phyloP scores from a whole-genome alignment of 1,140 invertebrate genomes.

The Xylocopa sonorina region DNA sequence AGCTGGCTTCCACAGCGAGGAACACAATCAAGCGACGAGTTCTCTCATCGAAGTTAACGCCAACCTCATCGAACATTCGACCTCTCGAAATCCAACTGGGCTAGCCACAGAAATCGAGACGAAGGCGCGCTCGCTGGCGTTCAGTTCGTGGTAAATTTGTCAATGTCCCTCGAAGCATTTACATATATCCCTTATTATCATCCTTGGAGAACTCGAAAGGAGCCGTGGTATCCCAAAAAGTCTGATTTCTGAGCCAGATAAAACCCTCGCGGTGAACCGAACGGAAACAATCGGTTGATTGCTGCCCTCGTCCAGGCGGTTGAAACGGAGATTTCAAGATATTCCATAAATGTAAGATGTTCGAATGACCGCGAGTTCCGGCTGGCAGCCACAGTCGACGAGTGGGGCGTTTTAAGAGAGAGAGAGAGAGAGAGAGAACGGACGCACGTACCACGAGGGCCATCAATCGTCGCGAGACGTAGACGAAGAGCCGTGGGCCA shows the following conservation, averaged over 20 bases:
- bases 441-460: slow-evolving; percentile 65
- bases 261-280: slow-evolving; percentile 39
- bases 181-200: slow-evolving; percentile 17
- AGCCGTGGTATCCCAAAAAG: slow-evolving; percentile 21
- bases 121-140: too few species aligned
- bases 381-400: slow-evolving; percentile 40
- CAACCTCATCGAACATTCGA: too few species aligned
- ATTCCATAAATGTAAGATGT: slow-evolving; percentile 78
- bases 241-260: slow-evolving; percentile 60
- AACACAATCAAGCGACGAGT: not conserved
- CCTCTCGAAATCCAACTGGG: too few species aligned
- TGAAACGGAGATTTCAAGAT: slow-evolving; percentile 75
- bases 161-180: not conserved
- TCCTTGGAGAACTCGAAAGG: not conserved
- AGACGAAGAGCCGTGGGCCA: slow-evolving; percentile 76
- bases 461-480: slow-evolving; percentile 76
- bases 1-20: not conserved
- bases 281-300: slow-evolving; percentile 65
- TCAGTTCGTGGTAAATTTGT: slow-evolving; percentile 1
- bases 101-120: too few species aligned
- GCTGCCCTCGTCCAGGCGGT: slow-evolving; percentile 44
- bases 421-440: not conserved
- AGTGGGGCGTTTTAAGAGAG: slow-evolving; percentile 45
- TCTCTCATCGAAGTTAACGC: too few species aligned
- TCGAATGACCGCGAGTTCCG: slow-evolving; percentile 54